Base-by-base conservation (phyloP, 1,140 invertebrate species). In the Drosophila littoralis region DNA sequence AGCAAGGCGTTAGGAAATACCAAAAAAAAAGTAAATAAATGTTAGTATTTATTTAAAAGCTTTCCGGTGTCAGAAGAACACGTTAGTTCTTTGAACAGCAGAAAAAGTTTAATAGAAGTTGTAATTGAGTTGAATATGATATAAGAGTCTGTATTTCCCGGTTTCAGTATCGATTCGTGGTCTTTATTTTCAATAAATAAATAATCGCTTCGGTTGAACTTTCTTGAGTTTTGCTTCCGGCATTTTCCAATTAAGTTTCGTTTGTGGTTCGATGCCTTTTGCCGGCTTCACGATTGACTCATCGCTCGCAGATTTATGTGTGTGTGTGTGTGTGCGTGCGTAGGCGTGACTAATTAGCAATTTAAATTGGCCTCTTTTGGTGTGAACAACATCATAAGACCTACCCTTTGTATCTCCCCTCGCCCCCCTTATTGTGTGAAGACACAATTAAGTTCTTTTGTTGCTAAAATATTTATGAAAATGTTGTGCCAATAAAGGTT, bases 281-380 rank as follows among this genome's bases (percentile, higher is more conserved):
- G 66, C 59, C 36, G 35, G 61, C 58, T 67, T 40, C 33, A 43
- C 48, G 80, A 84, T 85, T 81, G 60, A 85, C 77, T 70, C 73
- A 74, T 81, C 57, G 43, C 13, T 8, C 10, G 10, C 17, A 4
- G n/a, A 7, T 51, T 32, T 17, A 12, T 13, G 43, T 15, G 45
- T 17, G 6, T 7, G 38, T 28, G 43, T 40, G 12, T 10, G 40
- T 42, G 40, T 22, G 33, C 15, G 40, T 60, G 81, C 38, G 68
- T 57, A 63, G 81, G 81, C 81, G 81, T 85, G 77, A 84, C 81
- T 85, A 80, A 84, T 84, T 80, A 80, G 64, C 69, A 84, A 84
- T 84, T 84, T 81, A 85, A 85, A 42, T 66, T 76, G 13, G 52
- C 35, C 65, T 42, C 35, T 57, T 74, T 74, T 81, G 75, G 79